Conservation (phyloP, 2,113 vertebrate species). For the Smithornis capensis region DNA sequence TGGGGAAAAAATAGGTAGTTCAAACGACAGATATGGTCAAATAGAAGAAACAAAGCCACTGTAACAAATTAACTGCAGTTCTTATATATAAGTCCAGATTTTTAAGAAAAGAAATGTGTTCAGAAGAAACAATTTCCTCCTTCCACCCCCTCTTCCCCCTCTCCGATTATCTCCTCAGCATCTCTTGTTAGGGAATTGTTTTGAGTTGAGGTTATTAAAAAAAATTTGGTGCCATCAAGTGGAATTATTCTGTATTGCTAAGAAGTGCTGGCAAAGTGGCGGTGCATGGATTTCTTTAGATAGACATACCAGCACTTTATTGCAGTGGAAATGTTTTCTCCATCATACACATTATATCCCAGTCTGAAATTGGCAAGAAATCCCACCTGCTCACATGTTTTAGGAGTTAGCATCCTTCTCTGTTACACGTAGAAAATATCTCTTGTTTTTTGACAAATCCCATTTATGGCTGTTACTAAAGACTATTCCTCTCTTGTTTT, state of each 20-base stretch:
- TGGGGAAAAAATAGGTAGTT: background rate
- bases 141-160: rapidly evolving
- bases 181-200: background rate
- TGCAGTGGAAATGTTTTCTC: background rate
- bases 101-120: background rate
- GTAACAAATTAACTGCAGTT: background rate
- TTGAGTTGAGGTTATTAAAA: slow-evolving; percentile 13
- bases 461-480: background rate
- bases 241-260: slow-evolving; percentile 57
- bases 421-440: background rate
- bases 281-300: background rate
- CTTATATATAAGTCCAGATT: background rate
- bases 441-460: background rate
- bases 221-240: slow-evolving; percentile 76
- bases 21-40: background rate
- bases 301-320: background rate
- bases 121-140: background rate
- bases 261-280: background rate
- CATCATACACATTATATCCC: background rate
- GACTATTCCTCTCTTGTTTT: background rate
- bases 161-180: background rate
- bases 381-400: background rate
- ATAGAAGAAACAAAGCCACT: background rate
- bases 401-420: background rate
- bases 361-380: background rate